A percentile compares a stretch with the other conserved stretches of the same genome.
Evolutionary conservation across 2,888 invertebrate species (phyloP).

Genomic region (Mycogona germanica): DNA sequence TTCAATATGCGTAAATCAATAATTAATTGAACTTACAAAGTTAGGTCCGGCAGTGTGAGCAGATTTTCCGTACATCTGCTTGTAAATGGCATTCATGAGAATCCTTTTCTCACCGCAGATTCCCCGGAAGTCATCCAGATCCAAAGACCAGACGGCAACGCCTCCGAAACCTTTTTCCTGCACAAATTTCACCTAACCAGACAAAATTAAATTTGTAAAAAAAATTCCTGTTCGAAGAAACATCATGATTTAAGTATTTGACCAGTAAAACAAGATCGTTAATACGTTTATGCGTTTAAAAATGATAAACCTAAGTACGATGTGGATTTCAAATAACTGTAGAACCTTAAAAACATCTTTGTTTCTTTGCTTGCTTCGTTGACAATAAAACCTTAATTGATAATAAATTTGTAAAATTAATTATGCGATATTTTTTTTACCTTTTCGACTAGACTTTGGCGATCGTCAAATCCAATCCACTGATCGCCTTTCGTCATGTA

Average conservation of each 20-base stretch:
- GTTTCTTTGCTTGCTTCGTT: neutral
- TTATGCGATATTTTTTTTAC: neutral
- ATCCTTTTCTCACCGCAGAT: slow-evolving; percentile 13
- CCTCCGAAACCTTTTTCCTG: slow-evolving; percentile 16
- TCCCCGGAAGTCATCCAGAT: slow-evolving; percentile 18
- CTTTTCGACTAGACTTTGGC: slow-evolving; percentile 18
- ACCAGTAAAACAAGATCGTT: no score
- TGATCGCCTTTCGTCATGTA: slow-evolving; percentile 25
- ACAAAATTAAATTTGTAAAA: no score
- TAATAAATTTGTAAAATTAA: neutral
- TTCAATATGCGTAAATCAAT: no score
- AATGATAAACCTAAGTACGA: neutral
- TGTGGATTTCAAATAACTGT: neutral
- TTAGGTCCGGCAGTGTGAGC: slow-evolving; percentile 2
- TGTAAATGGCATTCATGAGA: slow-evolving; percentile 12
- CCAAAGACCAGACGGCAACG: slow-evolving; percentile 15
- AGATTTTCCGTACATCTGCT: slow-evolving; percentile 16
- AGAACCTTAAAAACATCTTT: neutral
- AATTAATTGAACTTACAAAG: no score
- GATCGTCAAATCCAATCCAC: slow-evolving; percentile 25
- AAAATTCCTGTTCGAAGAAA: no score
- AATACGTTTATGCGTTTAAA: no score
- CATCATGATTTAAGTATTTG: no score
- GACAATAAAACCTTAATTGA: neutral
- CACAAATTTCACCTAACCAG: slow-evolving; percentile 13